These are phyloP conservation scores for Falcunculus frontatus DNA, from an alignment of 2,113 vertebrate species.

Conservation along the genomic window DNA sequence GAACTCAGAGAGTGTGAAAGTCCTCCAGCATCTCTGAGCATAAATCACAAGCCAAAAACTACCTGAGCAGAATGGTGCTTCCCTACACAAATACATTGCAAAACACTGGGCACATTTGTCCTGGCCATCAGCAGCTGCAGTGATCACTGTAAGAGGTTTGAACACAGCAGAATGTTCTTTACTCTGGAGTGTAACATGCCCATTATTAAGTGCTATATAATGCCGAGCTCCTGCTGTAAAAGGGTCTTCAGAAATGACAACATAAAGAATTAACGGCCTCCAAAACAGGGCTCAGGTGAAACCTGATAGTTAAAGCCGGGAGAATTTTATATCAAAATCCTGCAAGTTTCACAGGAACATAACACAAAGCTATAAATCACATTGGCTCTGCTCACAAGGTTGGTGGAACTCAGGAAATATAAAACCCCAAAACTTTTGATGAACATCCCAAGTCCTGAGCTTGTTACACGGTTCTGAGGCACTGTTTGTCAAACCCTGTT, in stretches of 20 bases:
- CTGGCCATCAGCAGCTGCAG: neutral
- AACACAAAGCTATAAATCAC: slow-evolving; percentile 53
- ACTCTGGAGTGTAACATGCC: slow-evolving; percentile 34
- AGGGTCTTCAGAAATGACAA: slow-evolving; percentile 59
- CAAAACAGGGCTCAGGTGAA: slow-evolving; percentile 49
- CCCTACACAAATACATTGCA: neutral
- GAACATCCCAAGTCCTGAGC: neutral
- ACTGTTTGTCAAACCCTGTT: neutral
- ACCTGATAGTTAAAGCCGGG: slow-evolving; percentile 42
- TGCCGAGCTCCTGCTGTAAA: slow-evolving; percentile 13
- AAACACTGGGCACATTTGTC: neutral
- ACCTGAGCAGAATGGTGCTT: neutral
- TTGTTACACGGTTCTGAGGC: neutral
- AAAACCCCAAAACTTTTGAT: slow-evolving; percentile 32
- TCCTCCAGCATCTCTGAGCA: neutral
- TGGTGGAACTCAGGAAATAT: slow-evolving; percentile 4
- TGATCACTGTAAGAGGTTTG: slow-evolving; percentile 3
- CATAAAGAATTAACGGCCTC: slow-evolving; percentile 54
- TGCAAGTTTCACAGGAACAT: slow-evolving; percentile 14
- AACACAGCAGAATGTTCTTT: slow-evolving; percentile 15
- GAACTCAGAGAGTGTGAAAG: neutral
- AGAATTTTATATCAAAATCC: slow-evolving; percentile 58
- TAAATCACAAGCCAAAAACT: neutral
- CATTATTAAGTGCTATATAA: slow-evolving; percentile 36
- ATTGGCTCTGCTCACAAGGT: slow-evolving; percentile 12